Conservation (phyloP, 2,113 vertebrate genomes). For the Numenius arquata region DNA sequence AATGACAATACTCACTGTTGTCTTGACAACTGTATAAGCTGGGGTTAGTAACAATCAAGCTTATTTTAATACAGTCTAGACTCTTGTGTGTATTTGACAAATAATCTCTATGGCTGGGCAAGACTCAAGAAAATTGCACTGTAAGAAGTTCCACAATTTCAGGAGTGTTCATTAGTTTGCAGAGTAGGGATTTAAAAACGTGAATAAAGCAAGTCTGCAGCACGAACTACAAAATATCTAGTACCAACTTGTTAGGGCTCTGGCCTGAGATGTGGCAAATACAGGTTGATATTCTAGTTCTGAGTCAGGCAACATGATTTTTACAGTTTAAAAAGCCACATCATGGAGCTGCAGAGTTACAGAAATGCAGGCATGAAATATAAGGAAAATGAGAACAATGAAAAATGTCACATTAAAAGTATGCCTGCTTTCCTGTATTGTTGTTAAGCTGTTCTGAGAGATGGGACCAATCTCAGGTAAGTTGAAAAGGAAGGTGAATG, state of each 20-base stretch:
- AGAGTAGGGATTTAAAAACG: neutral
- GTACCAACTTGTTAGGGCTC: neutral
- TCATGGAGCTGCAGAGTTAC: neutral
- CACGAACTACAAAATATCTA: neutral
- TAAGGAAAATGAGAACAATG: neutral
- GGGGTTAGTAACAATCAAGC: constrained; percentile 45
- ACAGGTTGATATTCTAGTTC: neutral
- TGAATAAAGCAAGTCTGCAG: neutral
- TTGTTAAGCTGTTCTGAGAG: neutral
- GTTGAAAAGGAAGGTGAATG: neutral
- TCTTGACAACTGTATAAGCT: constrained; percentile 47
- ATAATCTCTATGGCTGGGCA: neutral
- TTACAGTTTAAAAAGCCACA: neutral
- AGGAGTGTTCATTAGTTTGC: neutral
- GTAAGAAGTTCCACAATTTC: neutral
- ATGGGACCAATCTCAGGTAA: neutral
- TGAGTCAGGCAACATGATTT: neutral
- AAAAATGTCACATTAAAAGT: neutral
- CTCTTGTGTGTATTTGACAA: constrained; percentile 19
- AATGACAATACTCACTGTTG: constrained; percentile 47
- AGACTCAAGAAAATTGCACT: neutral
- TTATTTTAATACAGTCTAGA: constrained; percentile 43
- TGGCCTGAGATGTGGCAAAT: neutral
- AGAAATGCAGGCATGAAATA: neutral
- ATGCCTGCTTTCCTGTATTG: neutral